Evolutionary conservation across 2,888 invertebrate genomes (phyloP).

Genomic region (Amphipoea lucens): DNA sequence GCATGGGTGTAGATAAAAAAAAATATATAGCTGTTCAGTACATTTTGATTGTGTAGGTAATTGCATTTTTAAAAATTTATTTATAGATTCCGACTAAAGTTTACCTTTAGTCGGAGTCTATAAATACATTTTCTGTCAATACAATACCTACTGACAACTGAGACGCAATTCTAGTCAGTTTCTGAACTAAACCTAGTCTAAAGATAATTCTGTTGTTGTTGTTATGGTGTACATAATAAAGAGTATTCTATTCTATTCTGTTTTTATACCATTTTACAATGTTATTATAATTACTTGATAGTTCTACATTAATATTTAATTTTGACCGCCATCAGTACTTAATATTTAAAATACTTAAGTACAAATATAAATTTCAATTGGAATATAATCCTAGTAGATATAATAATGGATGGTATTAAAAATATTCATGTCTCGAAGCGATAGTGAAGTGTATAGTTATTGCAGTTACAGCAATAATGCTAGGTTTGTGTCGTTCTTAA

Average conservation of each 20-base stretch:
- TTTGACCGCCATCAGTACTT: conserved; percentile 5
- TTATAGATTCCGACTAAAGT: neutral
- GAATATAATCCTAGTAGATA: conserved; percentile 11
- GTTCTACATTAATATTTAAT: neutral
- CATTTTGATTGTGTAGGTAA: no score
- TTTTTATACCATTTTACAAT: neutral
- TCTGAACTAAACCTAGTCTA: neutral
- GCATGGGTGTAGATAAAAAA: neutral
- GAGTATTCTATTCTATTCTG: no score
- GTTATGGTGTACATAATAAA: no score
- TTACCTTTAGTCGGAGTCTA: no score
- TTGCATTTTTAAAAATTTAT: neutral
- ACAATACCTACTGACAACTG: neutral
- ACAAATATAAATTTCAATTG: neutral
- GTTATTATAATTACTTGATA: no score
- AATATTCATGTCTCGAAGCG: neutral
- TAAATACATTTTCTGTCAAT: no score
- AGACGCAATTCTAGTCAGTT: neutral
- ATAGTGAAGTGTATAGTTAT: neutral
- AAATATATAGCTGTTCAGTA: neutral
- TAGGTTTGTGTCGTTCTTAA: neutral
- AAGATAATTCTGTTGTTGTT: neutral
- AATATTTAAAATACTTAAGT: conserved; percentile 9
- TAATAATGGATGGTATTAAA: neutral
- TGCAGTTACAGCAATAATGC: neutral